These are phyloP conservation scores for Sturnus vulgaris DNA, from an alignment of 2,113 vertebrate genomes.

Conservation along the genomic window DNA sequence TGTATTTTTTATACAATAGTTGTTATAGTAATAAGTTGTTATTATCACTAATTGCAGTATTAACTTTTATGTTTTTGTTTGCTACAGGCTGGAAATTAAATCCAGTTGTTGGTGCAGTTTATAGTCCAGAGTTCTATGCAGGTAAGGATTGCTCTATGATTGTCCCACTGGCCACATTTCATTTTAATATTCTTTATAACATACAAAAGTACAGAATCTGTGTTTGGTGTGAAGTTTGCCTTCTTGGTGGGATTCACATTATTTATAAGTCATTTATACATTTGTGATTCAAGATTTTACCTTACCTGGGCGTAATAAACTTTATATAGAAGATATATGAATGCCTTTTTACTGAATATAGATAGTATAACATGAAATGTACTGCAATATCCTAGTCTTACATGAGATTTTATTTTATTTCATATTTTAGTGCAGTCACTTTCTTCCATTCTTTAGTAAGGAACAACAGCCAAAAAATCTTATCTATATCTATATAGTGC, in stretches of 20 bases:
- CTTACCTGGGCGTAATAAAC: not conserved
- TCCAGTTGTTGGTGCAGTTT: constrained; percentile 96
- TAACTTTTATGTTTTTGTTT: constrained; percentile 53
- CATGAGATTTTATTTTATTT: not conserved
- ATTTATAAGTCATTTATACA: not conserved
- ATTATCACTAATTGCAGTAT: not conserved
- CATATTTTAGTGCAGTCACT: not conserved
- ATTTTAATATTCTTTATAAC: not conserved
- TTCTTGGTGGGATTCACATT: not conserved
- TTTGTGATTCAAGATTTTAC: not conserved
- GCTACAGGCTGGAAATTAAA: constrained; percentile 96
- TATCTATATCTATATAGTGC: not conserved
- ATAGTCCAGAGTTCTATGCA: constrained; percentile 99
- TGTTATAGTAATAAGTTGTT: not conserved
- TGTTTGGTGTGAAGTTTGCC: not conserved
- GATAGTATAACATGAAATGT: not conserved
- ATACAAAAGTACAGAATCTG: not conserved
- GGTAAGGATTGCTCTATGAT: constrained; percentile 73
- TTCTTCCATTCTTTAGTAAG: not conserved
- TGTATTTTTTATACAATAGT: not conserved
- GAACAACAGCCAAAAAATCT: not conserved
- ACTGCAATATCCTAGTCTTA: not conserved
- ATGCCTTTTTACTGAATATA: not conserved
- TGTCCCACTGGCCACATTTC: not conserved
- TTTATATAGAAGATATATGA: not conserved